Conservation (phyloP, 2,797 vertebrate genomes). For the Hippocampus kuda region DNA sequence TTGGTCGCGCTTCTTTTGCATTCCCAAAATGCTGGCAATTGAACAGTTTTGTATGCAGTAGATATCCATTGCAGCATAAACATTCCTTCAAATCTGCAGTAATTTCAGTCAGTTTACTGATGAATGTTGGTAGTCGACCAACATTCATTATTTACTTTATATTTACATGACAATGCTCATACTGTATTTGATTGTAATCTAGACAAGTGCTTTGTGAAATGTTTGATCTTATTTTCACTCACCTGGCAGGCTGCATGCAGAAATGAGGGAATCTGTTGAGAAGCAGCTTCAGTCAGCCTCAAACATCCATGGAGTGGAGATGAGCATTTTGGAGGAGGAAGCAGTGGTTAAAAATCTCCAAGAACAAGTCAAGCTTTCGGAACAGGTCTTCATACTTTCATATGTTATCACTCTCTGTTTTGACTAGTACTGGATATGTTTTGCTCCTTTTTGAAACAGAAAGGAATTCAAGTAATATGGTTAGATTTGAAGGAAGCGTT, state of each 20-base stretch:
- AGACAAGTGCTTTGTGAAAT: neutral
- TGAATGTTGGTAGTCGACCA: too few relatives aligned
- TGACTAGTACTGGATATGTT: neutral
- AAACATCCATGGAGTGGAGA: constrained; percentile 39
- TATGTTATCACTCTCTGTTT: neutral
- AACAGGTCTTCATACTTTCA: constrained; percentile 61
- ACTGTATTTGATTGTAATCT: neutral
- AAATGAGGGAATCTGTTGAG: constrained; percentile 76
- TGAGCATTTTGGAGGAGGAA: constrained; percentile 60
- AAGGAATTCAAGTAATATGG: neutral
- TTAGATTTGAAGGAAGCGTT: neutral
- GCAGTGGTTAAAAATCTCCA: constrained; percentile 72
- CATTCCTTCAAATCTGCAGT: neutral
- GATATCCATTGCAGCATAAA: too few relatives aligned
- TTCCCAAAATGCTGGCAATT: too few relatives aligned
- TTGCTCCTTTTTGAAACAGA: neutral
- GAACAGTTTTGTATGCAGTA: too few relatives aligned
- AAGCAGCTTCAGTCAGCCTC: constrained; percentile 73
- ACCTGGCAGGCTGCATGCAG: constrained; percentile 72
- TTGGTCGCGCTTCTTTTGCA: too few relatives aligned
- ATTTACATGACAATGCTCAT: neutral
- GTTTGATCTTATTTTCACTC: neutral
- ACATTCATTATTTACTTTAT: too few relatives aligned
- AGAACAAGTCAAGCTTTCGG: constrained; percentile 76
- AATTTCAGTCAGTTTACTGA: too few relatives aligned